Evolutionary conservation across 1,140 invertebrate genomes (phyloP).

Genomic region (Campoletis sonorensis): DNA sequence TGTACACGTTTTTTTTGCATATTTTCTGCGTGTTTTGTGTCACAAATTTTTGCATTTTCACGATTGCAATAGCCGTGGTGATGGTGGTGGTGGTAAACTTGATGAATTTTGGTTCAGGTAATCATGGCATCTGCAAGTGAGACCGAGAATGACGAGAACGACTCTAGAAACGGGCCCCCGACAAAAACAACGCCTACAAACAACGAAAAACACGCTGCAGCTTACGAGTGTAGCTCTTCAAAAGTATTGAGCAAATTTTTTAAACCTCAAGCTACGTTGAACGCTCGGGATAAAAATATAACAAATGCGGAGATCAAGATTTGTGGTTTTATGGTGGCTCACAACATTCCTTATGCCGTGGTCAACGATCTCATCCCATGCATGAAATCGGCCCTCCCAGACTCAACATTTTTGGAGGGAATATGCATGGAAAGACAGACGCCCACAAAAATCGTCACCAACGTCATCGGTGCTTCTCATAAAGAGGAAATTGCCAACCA

Average conservation of each 20-base stretch:
- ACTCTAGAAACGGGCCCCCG: constrained; percentile 19
- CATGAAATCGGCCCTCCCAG: constrained; percentile 44
- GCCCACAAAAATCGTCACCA: constrained; percentile 41
- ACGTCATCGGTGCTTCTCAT: constrained; percentile 48
- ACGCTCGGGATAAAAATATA: constrained; percentile 42
- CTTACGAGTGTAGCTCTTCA: constrained; percentile 41
- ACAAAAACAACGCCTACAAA: constrained; percentile 40
- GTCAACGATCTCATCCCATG: constrained; percentile 43
- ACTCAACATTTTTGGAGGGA: constrained; percentile 44
- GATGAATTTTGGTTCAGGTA: constrained; percentile 44
- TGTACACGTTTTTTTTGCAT: too few species aligned
- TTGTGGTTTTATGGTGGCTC: constrained; percentile 46
- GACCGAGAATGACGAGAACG: constrained; percentile 42
- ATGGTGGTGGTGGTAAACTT: constrained; percentile 40
- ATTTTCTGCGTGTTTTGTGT: too few species aligned
- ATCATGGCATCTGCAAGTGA: constrained; percentile 44
- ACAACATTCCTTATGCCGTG: constrained; percentile 47
- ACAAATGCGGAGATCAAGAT: constrained; percentile 44
- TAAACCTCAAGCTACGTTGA: constrained; percentile 34
- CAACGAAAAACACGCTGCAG: constrained; percentile 26
- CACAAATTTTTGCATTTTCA: too few species aligned
- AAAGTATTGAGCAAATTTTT: constrained; percentile 41
- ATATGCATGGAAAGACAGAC: constrained; percentile 44
- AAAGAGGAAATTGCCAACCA: constrained; percentile 49
- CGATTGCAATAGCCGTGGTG: too few species aligned